These are phyloP conservation scores for Lates calcarifer DNA, from an alignment of 2,113 vertebrate genomes.

Conservation along the genomic window DNA sequence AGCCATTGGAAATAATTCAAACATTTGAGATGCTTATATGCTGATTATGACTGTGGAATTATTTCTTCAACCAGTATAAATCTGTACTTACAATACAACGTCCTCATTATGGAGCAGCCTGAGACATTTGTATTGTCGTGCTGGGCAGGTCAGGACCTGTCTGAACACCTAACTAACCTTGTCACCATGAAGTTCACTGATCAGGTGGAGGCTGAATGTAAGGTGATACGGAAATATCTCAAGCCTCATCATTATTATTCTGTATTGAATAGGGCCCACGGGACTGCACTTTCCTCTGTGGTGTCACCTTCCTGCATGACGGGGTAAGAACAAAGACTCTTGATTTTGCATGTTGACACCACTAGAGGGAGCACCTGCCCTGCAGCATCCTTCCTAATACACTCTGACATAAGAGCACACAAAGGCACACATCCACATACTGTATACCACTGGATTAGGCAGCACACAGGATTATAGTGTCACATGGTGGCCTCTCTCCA, in stretches of 20 bases:
- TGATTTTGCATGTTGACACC: conserved; percentile 4
- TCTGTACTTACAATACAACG: no score
- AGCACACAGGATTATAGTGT: conserved; percentile 66
- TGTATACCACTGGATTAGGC: conserved; percentile 67
- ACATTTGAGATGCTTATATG: no score
- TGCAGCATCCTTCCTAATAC: conserved; percentile 38
- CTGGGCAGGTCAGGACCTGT: neutral
- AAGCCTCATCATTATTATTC: neutral
- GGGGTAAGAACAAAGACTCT: conserved; percentile 37
- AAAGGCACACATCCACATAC: conserved; percentile 35
- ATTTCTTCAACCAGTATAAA: no score
- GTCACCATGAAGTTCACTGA: neutral
- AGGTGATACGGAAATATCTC: neutral
- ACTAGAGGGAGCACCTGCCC: conserved; percentile 42
- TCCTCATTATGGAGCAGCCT: neutral
- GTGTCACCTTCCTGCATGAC: conserved; percentile 47
- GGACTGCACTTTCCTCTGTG: conserved; percentile 51
- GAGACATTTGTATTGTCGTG: neutral
- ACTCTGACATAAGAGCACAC: conserved; percentile 36
- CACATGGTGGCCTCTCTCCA: conserved; percentile 61
- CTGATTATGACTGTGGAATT: no score
- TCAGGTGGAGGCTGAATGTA: neutral
- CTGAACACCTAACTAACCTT: neutral
- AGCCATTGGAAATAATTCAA: no score
- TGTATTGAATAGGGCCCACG: neutral